Evolutionary conservation across 2,113 vertebrate genomes (phyloP).

Genomic region (Tympanuchus pallidicinctus): DNA sequence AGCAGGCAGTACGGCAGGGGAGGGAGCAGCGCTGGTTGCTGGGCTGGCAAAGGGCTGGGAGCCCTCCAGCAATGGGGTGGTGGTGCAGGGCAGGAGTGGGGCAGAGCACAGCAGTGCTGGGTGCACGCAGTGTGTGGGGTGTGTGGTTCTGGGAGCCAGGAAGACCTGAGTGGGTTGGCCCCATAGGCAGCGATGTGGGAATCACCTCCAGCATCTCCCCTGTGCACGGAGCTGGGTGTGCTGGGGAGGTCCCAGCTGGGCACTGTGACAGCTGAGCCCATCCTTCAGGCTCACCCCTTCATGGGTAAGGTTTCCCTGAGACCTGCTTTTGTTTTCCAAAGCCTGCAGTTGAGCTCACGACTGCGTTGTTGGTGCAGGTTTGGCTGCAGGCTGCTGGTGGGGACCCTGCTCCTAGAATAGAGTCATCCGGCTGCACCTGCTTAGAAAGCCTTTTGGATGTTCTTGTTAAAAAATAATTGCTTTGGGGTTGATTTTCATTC

Average conservation of each 20-base stretch:
- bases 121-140: background rate
- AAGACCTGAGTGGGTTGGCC: background rate
- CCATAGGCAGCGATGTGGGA: background rate
- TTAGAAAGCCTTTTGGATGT: background rate
- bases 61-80: background rate
- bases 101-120: background rate
- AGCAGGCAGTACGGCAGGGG: background rate
- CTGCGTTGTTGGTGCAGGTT: background rate
- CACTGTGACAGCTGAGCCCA: background rate
- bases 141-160: background rate
- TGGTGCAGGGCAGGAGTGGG: fast-evolving
- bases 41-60: background rate
- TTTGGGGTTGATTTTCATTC: background rate
- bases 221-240: background rate
- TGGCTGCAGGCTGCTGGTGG: background rate
- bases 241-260: background rate
- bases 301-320: background rate
- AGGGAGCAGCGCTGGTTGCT: background rate
- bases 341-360: background rate
- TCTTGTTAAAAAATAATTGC: background rate
- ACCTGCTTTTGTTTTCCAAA: background rate
- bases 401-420: background rate
- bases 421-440: fast-evolving
- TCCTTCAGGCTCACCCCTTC: background rate
- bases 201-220: background rate